A percentile compares a stretch with the other conserved stretches of the same genome.
Conservation (phyloP, 2,113 vertebrate genomes). For the Chauna torquata region DNA sequence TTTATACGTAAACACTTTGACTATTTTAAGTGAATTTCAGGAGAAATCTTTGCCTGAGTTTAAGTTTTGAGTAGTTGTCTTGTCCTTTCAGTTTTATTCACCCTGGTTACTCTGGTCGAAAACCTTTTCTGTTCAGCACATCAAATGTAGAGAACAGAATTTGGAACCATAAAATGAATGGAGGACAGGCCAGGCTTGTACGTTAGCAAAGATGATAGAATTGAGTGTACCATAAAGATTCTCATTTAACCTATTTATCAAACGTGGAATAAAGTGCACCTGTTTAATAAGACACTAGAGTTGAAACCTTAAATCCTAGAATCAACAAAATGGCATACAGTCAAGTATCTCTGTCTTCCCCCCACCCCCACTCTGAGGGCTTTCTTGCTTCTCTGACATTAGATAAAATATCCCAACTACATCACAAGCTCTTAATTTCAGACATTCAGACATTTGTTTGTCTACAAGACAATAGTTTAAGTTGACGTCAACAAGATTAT, state of each 20-base stretch:
- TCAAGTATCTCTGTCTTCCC: background rate
- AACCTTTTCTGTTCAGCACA: background rate
- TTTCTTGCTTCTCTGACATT: background rate
- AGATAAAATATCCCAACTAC: background rate
- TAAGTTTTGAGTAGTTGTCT: background rate
- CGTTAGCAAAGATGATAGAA: background rate
- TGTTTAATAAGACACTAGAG: background rate
- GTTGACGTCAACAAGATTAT: background rate
- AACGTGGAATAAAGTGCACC: accelerated
- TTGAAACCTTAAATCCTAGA: background rate
- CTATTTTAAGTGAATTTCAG: background rate
- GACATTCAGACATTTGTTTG: background rate
- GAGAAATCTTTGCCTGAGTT: background rate
- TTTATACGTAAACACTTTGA: background rate
- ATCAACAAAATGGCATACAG: background rate
- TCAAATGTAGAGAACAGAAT: background rate
- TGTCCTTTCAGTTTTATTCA: background rate
- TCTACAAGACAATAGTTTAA: background rate
- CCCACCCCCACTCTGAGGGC: too few relatives aligned
- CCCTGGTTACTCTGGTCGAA: background rate
- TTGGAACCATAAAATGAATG: background rate
- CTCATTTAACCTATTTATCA: background rate
- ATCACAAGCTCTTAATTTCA: background rate
- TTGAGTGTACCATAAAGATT: background rate
- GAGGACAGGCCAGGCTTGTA: background rate